phyloP scores from a whole-genome alignment of 2,113 vertebrate species.

The Chrysemys picta region DNA sequence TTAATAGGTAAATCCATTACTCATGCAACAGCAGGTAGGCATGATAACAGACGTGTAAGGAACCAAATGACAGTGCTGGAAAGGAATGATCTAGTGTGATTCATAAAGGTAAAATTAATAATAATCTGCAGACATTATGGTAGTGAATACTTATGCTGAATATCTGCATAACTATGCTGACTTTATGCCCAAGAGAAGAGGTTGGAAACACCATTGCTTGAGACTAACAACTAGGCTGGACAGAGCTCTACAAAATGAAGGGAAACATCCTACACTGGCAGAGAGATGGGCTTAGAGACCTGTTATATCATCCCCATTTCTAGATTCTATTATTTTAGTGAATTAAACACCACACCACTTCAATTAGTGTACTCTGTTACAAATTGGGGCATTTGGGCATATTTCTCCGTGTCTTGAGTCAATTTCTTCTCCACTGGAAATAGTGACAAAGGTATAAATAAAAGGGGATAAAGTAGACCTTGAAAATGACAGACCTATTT shows the following conservation, averaged over 20 bases:
- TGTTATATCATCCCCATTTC: background rate
- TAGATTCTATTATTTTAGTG: background rate
- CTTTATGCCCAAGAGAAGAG: background rate
- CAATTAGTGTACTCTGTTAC: background rate
- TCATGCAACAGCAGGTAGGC: background rate
- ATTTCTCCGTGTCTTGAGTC: background rate
- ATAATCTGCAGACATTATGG: background rate
- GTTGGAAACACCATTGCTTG: background rate
- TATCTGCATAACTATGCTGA: background rate
- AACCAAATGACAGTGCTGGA: background rate
- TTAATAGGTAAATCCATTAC: background rate
- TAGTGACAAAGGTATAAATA: background rate
- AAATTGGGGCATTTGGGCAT: background rate
- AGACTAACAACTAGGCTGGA: background rate
- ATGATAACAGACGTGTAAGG: background rate
- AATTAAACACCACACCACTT: background rate
- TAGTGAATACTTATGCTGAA: background rate
- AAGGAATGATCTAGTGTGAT: background rate
- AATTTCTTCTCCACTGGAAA: background rate
- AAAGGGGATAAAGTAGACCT: background rate
- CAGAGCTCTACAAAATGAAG: background rate
- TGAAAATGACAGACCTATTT: background rate
- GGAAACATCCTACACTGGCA: background rate
- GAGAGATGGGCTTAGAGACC: background rate
- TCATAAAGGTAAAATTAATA: background rate